Conservation (phyloP, 1,140 invertebrate species). For the Wasmannia auropunctata region DNA sequence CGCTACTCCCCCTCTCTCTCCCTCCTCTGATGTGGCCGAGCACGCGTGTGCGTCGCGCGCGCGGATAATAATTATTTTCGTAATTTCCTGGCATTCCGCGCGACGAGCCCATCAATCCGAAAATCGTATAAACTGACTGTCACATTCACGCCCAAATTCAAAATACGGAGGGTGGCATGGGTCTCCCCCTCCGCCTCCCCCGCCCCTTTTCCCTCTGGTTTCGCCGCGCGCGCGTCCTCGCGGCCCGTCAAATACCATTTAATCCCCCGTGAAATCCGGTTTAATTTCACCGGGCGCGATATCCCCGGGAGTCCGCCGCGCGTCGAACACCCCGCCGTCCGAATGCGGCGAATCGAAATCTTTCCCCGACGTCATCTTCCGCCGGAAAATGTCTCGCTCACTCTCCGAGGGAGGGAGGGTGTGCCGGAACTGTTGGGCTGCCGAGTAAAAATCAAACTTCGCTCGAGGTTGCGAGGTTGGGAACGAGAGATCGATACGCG, state of each 20-base stretch:
- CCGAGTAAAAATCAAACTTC: conserved; percentile 28
- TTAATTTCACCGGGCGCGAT: conserved; percentile 75
- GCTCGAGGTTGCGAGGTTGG: conserved; percentile 22
- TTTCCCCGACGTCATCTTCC: conserved; percentile 54
- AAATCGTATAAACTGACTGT: conserved; percentile 83
- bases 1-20: neutral
- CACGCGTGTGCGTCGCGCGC: conserved; percentile 7
- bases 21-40: neutral
- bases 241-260: conserved; percentile 74
- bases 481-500: conserved; percentile 27
- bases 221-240: conserved; percentile 47
- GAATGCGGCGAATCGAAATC: conserved; percentile 58
- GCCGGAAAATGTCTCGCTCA: conserved; percentile 28
- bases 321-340: conserved; percentile 22
- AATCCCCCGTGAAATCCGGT: conserved; percentile 79
- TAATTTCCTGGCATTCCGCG: conserved; percentile 82
- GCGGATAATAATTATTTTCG: conserved; percentile 83
- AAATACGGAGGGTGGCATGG: conserved; percentile 65
- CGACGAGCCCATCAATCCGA: conserved; percentile 79
- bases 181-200: neutral
- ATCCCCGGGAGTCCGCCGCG: conserved; percentile 63
- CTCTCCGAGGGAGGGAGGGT: no score
- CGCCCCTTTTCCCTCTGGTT: neutral
- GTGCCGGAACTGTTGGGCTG: neutral
- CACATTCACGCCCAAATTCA: conserved; percentile 80